These are phyloP conservation scores for Morus bassanus DNA, from an alignment of 2,797 vertebrate genomes.

Conservation along the genomic window DNA sequence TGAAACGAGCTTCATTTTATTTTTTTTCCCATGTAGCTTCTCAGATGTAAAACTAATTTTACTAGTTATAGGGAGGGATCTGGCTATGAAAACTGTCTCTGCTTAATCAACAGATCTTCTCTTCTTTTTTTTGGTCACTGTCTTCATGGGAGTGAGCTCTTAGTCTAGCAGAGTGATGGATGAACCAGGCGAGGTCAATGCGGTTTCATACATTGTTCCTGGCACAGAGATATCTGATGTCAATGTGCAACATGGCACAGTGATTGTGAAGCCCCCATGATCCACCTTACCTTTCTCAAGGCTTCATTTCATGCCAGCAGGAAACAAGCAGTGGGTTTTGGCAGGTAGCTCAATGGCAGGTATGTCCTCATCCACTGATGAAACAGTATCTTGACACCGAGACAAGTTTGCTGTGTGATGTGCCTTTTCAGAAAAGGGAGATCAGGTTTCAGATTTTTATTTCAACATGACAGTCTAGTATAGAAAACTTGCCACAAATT, in stretches of 20 bases:
- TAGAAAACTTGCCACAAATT: not conserved
- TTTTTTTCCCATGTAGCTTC: not conserved
- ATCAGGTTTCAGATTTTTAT: not conserved
- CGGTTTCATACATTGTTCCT: accelerated
- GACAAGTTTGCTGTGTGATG: not conserved
- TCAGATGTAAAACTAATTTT: not conserved
- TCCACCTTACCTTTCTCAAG: not conserved
- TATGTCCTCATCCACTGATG: not conserved
- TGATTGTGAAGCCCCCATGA: not conserved
- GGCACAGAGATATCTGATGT: not conserved
- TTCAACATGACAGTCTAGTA: not conserved
- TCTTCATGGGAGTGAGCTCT: not conserved
- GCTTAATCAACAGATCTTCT: not conserved
- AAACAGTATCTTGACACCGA: not conserved
- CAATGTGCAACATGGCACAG: not conserved
- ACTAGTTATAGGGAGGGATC: not conserved
- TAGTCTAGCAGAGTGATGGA: not conserved
- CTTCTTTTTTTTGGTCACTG: not conserved
- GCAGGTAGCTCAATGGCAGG: not conserved
- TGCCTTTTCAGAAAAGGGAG: not conserved
- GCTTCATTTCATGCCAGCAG: not conserved
- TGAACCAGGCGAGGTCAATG: not conserved
- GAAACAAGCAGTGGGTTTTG: not conserved
- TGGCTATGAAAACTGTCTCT: not conserved
- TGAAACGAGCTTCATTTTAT: not conserved